phyloP scores from a whole-genome alignment of 2,113 vertebrate species.

The Morone saxatilis region DNA sequence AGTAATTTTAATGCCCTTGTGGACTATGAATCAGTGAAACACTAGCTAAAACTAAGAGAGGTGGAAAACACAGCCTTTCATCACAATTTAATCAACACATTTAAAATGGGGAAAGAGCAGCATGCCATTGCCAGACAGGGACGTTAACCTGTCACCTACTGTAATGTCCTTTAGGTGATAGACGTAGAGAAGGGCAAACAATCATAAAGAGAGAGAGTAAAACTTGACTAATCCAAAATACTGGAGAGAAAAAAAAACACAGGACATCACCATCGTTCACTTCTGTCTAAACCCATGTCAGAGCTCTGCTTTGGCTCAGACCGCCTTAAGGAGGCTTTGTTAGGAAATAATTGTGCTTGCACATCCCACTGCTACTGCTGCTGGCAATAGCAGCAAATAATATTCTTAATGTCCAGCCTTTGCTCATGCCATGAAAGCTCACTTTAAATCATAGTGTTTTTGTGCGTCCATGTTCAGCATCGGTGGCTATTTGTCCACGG shows the following conservation, averaged over 20 bases:
- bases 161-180: not conserved
- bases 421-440: conserved; percentile 23
- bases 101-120: not conserved
- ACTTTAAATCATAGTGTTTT: conserved; percentile 26
- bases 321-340: conserved; percentile 47
- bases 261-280: not conserved
- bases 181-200: not conserved
- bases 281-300: conserved; percentile 33
- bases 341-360: conserved; percentile 58
- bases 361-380: conserved; percentile 44
- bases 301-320: conserved; percentile 40
- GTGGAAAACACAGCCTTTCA: conserved; percentile 15
- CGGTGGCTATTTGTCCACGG: conserved; percentile 7
- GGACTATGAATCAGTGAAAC: conserved; percentile 33
- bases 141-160: not conserved
- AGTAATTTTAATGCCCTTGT: conserved; percentile 24
- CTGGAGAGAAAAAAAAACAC: not conserved
- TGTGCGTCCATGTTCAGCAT: conserved; percentile 26
- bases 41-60: not conserved
- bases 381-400: conserved; percentile 36
- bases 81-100: conserved; percentile 15
- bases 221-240: conserved; percentile 17
- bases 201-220: conserved; percentile 3
- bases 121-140: not conserved
- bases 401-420: conserved; percentile 49